phyloP scores from a whole-genome alignment of 2,888 invertebrate genomes.

The Volucella bombylans region DNA sequence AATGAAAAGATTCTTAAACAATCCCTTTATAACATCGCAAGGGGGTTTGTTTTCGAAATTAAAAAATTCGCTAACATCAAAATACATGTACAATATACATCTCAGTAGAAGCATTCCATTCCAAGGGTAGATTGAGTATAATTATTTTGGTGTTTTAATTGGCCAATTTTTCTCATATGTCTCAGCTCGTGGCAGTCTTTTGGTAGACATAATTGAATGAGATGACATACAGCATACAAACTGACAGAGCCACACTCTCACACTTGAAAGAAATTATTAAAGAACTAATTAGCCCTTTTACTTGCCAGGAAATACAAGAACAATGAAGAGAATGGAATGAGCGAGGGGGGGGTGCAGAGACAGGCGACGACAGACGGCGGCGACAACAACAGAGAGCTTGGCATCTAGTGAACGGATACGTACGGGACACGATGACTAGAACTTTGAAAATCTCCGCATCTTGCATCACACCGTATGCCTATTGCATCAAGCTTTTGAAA shows the following conservation, averaged over 20 bases:
- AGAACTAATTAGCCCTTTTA: constrained; percentile 54
- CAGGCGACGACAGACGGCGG: neutral
- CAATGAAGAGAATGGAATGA: neutral
- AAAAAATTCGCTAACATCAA: neutral
- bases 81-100: too few relatives aligned
- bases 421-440: neutral
- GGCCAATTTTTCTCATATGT: constrained; percentile 36
- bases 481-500: constrained; percentile 28
- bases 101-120: too few relatives aligned
- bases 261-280: constrained; percentile 45
- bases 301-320: constrained; percentile 1
- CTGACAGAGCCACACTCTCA: constrained; percentile 16
- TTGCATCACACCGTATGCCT: constrained; percentile 17
- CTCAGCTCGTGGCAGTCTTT: constrained; percentile 4
- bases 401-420: neutral
- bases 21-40: neutral
- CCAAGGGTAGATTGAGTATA: constrained; percentile 19
- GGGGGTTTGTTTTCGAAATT: too few relatives aligned
- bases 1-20: too few relatives aligned
- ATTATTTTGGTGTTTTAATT: constrained; percentile 49
- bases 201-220: constrained; percentile 48
- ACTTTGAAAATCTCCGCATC: constrained; percentile 34
- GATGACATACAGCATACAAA: constrained; percentile 12
- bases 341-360: too few relatives aligned
- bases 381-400: constrained; percentile 17